Evolutionary conservation across 2,888 invertebrate genomes (phyloP), one percentile per base, ranked within the genome.

Genomic region (Drosophila acutilabella): DNA sequence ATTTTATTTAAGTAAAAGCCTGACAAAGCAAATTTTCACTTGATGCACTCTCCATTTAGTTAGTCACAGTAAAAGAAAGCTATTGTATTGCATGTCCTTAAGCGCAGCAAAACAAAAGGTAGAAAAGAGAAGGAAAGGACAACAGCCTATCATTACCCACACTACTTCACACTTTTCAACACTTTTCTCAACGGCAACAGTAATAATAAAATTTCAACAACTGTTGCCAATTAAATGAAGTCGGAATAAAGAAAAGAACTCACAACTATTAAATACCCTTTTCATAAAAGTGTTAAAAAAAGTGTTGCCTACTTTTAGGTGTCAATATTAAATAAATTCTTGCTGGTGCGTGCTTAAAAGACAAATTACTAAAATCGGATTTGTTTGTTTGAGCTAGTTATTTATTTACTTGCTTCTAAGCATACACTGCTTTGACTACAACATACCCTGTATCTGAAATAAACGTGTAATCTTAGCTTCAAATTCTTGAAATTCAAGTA

Each of bases 171-270:
- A n/a, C 51, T 8, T 14, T 36, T 5, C 13, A 14, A 30, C 38
- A 38, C 47, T 30, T 30, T 18, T 30, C 47, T 30, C 16, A 10
- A 42, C 11, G n/a, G n/a, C 18, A 50, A 30, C 56, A 20, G 26
- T 38, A 52, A 26, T 13, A 61, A 48, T 8, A 62, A 44, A 38
- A 52, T 69, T 74, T 40, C 56, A 69, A 64, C 73, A 70, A 64
- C 53, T 65, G 60, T 11, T 57, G 70, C 57, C 74, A 74, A 74
- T 74, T 74, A 74, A 74, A 74, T 58, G 11, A 33, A 36, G 36
- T 36, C 20, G 3, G 20, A 3, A 20, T 3, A 20, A 20, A 11
- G 8, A 8, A 36, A 13, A 3, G 11, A 4, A 36, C 13, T 2
- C 11, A 13, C 13, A 11, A 4, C 36, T 36, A 3, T 36, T 2